Evolutionary conservation across 2,113 vertebrate species (phyloP), one percentile per base, ranked within the genome.

Genomic region (Alexandromys fortis): DNA sequence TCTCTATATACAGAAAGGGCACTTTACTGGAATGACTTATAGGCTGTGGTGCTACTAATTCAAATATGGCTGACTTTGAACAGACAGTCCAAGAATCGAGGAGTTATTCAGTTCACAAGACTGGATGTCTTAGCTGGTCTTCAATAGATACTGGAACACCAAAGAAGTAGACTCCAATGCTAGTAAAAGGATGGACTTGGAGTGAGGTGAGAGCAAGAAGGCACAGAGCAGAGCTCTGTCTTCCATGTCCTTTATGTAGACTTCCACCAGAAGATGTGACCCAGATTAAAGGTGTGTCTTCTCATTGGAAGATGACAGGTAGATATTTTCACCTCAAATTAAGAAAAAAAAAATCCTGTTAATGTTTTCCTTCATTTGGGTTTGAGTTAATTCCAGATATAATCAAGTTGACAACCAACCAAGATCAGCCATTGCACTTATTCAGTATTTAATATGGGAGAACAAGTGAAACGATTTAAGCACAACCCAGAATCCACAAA

Each of bases 391-490:
- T 85, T 42, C 58, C 58, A 42, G n/a, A 61, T 38, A 22, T 4
- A 82, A n/a, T 63, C 55, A 17, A 55, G 21, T 58, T 81, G 33
- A 24, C 26, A 85, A 85, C 13, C 14, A 65, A 85, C 13, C 7
- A 65, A 85, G 26, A 65, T 28, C 14, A 63, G 2, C 24, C 55
- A 65, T 85, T 26, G 38, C 0, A 42, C 58, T 9, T 86, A 35
- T 94, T 7, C 12, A 89, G 58, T 22, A 35, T 52, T 92, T 95
- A 83, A n/a, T 90, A 67, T 86, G 82, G 49, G 49, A 93, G 78
- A 28, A 21, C 1, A 67, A 78, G 49, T 70, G 81, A 86, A 91
- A 91, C 73, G 33, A 86, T 91, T 89, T 86, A 67, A 87, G 35
- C 55, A 52, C 35, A 90, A 89, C 35, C 65, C 33, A 52, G 26